Conservation (phyloP, 2,797 vertebrate genomes). For the Melanogrammus aeglefinus region DNA sequence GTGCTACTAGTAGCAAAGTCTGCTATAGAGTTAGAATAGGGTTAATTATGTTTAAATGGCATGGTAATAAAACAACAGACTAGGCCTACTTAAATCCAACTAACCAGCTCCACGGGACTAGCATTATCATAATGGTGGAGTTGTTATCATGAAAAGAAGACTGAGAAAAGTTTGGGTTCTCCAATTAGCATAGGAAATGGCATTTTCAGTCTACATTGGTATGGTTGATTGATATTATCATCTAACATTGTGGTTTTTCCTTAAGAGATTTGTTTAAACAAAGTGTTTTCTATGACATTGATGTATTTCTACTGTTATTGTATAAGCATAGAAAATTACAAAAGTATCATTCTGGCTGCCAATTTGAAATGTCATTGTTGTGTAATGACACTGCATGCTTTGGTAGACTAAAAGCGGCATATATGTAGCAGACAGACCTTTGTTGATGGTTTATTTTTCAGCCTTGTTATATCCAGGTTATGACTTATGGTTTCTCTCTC, state of each 20-base stretch:
- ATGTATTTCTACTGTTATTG: constrained; percentile 69
- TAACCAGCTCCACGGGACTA: constrained; percentile 47
- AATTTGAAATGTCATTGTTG: constrained; percentile 56
- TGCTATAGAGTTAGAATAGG: constrained; percentile 61
- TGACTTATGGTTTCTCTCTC: constrained; percentile 68
- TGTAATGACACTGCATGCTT: constrained; percentile 63
- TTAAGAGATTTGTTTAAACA: constrained; percentile 4
- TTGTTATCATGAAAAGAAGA: constrained; percentile 40
- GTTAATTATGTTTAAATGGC: constrained; percentile 51
- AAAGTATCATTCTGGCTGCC: constrained; percentile 59
- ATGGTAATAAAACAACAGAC: constrained; percentile 42
- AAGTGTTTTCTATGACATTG: constrained; percentile 52
- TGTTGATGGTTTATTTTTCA: constrained; percentile 64
- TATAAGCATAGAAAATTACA: constrained; percentile 56
- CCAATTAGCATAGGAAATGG: constrained; percentile 49
- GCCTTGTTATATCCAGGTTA: constrained; percentile 57
- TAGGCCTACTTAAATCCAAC: constrained; percentile 32
- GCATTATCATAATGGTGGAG: constrained; percentile 31
- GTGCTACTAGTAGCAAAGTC: constrained; percentile 68
- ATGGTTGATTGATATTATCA: constrained; percentile 46
- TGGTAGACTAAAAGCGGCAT: constrained; percentile 60
- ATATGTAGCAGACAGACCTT: constrained; percentile 72
- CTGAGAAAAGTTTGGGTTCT: constrained; percentile 40
- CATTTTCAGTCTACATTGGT: constrained; percentile 50
- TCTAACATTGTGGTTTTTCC: constrained; percentile 24